Evolutionary conservation across 2,113 vertebrate genomes (phyloP).

Genomic region (Vanacampus margaritifer): DNA sequence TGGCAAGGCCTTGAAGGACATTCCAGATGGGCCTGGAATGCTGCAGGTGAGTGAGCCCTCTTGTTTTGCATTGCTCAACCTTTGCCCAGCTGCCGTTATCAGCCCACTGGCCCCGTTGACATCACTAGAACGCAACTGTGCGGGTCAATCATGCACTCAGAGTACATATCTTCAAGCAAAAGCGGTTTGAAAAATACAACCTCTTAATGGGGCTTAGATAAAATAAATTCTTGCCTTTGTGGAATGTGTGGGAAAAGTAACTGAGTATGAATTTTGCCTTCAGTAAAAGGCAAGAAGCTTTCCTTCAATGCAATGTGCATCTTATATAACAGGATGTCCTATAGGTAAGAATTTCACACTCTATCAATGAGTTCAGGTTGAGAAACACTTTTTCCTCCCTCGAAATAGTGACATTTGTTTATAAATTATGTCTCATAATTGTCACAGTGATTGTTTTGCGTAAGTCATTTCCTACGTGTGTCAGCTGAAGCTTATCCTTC

Average conservation of each 20-base stretch:
- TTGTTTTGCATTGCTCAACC: slow-evolving; percentile 52
- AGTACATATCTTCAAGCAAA: slow-evolving; percentile 15
- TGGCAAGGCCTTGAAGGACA: slow-evolving; percentile 28
- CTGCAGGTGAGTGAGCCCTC: slow-evolving; percentile 23
- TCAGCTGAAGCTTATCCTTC: background rate
- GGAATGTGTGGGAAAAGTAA: slow-evolving; percentile 22
- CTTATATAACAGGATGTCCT: too few species aligned
- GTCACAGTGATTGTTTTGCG: background rate
- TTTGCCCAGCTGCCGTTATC: slow-evolving; percentile 52
- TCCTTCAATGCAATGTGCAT: too few species aligned
- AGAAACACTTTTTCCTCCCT: background rate
- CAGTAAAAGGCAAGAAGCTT: background rate
- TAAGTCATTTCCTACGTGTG: background rate
- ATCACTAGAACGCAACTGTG: slow-evolving; percentile 39
- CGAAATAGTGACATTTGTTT: too few species aligned
- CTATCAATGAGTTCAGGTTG: background rate
- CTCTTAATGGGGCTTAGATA: slow-evolving; percentile 29
- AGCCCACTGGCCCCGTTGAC: slow-evolving; percentile 27
- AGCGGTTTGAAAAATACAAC: slow-evolving; percentile 21
- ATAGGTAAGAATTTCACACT: background rate
- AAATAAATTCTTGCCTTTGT: background rate
- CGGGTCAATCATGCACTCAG: slow-evolving; percentile 32
- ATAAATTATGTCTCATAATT: too few species aligned
- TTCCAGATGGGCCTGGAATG: slow-evolving; percentile 36
- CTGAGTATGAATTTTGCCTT: slow-evolving; percentile 5